Evolutionary conservation across 2,113 vertebrate species (phyloP), one percentile per base, ranked within the genome.

Genomic region (Oncorhynchus nerka): DNA sequence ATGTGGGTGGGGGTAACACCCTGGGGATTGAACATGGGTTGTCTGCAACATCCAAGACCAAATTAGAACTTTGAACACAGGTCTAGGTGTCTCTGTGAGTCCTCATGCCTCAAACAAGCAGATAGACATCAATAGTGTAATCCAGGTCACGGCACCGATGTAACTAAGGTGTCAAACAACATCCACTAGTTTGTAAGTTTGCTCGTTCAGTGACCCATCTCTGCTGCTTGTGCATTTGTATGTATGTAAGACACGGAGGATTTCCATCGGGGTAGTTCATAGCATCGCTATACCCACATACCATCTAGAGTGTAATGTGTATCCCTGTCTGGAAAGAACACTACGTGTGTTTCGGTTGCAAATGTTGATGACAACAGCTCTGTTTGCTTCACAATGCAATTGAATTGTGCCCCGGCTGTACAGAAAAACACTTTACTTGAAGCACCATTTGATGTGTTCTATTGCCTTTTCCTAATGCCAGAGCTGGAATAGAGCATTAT

Each of bases 301-400:
- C 49, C 1, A n/a, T 19, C 55, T 20, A 57, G 13, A 57, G 55
- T 57, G 55, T 6, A 20, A 20, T 20, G 55, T 57, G 55, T 19
- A 57, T 45, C 59, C 6, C 20, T 22, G 59, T 22, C 19, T 62
- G 59, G 19, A 62, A 22, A 61, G n/a, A 62, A 55, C 13, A 55
- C 51, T 55, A 55, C 51, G 19, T 9, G 11, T 3, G 67, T 51
- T 79, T 65, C 9, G 2, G 71, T 73, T 30, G 16, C 7, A 76
- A 79, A 71, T 24, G 59, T 57, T 48, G 34, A 59, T n/a, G 0
- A 1, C 68, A 49, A 81, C 79, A 62, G 59, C 59, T 24, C 59
- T 22, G 59, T n/a, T 62, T 62, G 59, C 9, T 8, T 62, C 6
- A 22, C 13, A 22, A n/a, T 24, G 59, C 5, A 26, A 26, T 67